phyloP scores from a whole-genome alignment of 2,888 invertebrate genomes.

The Temnothorax unifasciatus region DNA sequence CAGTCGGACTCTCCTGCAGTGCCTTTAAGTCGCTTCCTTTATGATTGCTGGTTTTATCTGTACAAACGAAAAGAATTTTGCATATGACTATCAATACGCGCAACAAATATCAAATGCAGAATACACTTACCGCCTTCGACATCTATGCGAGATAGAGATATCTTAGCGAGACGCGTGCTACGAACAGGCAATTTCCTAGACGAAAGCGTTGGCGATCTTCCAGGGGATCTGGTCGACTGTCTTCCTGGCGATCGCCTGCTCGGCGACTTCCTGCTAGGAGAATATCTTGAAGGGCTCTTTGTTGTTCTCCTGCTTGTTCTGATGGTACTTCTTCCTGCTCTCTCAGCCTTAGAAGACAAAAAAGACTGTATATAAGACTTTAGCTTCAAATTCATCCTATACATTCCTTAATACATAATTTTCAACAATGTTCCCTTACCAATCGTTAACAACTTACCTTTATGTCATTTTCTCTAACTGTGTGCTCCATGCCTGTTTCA shows the following conservation, averaged over 20 bases:
- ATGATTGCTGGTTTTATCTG: conserved; percentile 30
- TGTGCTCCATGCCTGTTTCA: conserved; percentile 79
- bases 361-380: conserved; percentile 4
- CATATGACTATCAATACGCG: not conserved
- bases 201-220: conserved; percentile 65
- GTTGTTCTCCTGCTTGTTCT: conserved; percentile 70
- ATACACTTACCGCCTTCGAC: conserved; percentile 71
- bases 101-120: not conserved
- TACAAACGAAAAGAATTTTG: not conserved
- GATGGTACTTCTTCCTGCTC: conserved; percentile 78
- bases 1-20: conserved; percentile 62
- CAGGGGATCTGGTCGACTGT: not conserved
- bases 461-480: conserved; percentile 75
- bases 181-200: conserved; percentile 72
- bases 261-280: conserved; percentile 77
- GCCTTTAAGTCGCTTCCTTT: conserved; percentile 35
- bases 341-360: conserved; percentile 69
- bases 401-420: not conserved
- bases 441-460: conserved; percentile 73
- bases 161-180: conserved; percentile 75
- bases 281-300: conserved; percentile 78
- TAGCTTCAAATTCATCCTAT: not conserved
- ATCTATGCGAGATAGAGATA: conserved; percentile 78
- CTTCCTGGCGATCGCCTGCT: conserved; percentile 74
- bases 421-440: not conserved